phyloP scores from a whole-genome alignment of 2,113 vertebrate genomes.

The Indicator indicator region DNA sequence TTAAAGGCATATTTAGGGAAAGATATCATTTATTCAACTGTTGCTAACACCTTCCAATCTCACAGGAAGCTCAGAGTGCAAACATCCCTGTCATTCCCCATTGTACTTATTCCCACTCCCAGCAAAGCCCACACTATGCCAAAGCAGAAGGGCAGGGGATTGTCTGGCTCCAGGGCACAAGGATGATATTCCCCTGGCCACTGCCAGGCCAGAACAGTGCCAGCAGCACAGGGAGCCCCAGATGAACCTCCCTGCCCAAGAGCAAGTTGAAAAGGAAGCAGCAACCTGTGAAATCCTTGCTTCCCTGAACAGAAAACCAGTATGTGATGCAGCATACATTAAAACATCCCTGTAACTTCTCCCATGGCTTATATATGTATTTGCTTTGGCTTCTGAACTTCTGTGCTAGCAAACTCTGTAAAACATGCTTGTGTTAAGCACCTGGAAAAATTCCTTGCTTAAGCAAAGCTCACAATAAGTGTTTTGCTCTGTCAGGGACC shows the following conservation, averaged over 20 bases:
- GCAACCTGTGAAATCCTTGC: not conserved
- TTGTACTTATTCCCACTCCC: not conserved
- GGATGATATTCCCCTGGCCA: not conserved
- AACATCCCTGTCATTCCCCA: not conserved
- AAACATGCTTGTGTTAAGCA: not conserved
- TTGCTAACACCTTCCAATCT: not conserved
- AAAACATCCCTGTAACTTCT: not conserved
- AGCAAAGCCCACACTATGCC: not conserved
- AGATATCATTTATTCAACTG: not conserved
- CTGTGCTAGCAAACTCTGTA: not conserved
- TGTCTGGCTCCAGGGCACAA: rapidly evolving
- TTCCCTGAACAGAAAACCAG: not conserved
- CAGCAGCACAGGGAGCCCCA: rapidly evolving
- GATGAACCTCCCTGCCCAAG: rapidly evolving
- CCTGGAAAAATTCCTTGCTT: not conserved
- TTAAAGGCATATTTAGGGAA: constrained; percentile 10
- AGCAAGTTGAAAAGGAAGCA: not conserved
- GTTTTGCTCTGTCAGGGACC: not conserved
- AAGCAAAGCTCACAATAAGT: not conserved
- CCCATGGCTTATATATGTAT: not conserved
- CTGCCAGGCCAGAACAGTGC: not conserved
- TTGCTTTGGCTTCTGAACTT: not conserved
- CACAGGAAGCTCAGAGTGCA: not conserved
- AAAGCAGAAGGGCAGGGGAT: not conserved
- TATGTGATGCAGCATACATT: not conserved